Evolutionary conservation across 2,797 vertebrate species (phyloP).

Genomic region (Cuniculus paca): DNA sequence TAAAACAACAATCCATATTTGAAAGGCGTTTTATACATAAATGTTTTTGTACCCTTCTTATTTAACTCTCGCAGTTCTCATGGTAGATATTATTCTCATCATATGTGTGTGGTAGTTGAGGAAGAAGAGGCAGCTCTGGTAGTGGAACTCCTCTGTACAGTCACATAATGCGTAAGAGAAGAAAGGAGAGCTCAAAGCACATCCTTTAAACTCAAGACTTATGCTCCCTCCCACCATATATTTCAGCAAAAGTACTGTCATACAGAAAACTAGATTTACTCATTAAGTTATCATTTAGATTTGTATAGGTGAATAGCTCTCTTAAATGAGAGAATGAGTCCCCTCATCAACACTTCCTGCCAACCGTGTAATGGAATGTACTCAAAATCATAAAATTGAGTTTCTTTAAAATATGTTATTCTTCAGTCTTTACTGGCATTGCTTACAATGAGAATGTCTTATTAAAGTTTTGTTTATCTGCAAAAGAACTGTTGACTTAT

Average conservation of each 20-base stretch:
- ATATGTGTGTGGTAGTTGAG: not conserved
- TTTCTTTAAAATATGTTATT: conserved; percentile 56
- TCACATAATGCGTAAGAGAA: not conserved
- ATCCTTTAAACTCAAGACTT: not conserved
- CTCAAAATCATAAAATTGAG: conserved; percentile 8
- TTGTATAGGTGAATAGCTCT: conserved; percentile 2
- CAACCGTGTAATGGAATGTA: not conserved
- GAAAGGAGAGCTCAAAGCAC: not conserved
- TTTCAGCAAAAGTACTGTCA: conserved; percentile 37
- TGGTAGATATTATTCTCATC: not conserved
- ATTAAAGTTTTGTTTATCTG: conserved; percentile 35
- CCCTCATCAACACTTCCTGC: not conserved
- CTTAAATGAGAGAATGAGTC: not conserved
- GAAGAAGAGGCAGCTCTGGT: not conserved
- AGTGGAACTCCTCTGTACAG: not conserved
- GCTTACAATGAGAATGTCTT: conserved; percentile 50
- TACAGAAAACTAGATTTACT: conserved; percentile 39
- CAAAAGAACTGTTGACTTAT: conserved; percentile 4
- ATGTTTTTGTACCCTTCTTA: not conserved
- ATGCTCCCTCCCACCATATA: not conserved
- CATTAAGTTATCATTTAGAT: conserved; percentile 60
- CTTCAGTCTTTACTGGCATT: not conserved
- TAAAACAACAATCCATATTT: not conserved
- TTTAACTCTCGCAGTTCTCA: not conserved
- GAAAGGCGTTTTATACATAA: not conserved